Evolutionary conservation across 35 echinoderm and acorn worm species (phyloP), one percentile per base, ranked within the genome.

Genomic region (Patiria miniata): DNA sequence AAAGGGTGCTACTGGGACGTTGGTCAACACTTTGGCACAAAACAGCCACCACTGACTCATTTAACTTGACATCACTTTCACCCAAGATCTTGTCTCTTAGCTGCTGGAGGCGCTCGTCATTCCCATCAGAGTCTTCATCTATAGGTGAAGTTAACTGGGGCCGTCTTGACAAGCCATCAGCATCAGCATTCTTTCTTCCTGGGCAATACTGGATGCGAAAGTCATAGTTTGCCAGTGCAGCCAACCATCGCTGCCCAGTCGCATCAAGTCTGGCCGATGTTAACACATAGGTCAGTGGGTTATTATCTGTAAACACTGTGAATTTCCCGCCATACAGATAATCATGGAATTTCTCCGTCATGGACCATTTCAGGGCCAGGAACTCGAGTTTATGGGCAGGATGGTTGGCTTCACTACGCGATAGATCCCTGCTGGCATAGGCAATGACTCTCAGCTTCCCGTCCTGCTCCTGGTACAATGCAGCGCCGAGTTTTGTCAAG

Each of bases 371-470:
- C 21, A 82, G 26, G 21, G 80, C 80, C 19, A 82, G 28, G 30
- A 53, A 57, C 23, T 57, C 51, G 26, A 82, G 28, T 51, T 82
- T 82, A n/a, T n/a, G n/a, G n/a, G n/a, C n/a, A n/a, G n/a, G n/a
- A n/a, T n/a, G n/a, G n/a, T n/a, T n/a, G n/a, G 52, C 55, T 40
- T 93, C 86, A 44, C 91, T 81, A 61, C 83, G 83, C 56, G 78
- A 21, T 32, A 93, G 47, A 18, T 86, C 86, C 28, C 86, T 21
- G 53, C 87, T 89, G 60, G 92, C 92, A 76, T 85, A 93, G 0
- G 92, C 92, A 2, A 93, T 51, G 16, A 79, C 76, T 2, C 84
- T 78, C 12, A 85, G 44, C 51, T 85, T 85, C 6, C 90, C 84
- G 26, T 92, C 84, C 37, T 87, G 47, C 34, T 86, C 37, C 40